Conservation (phyloP, 2,113 vertebrate genomes). For the Oncorhynchus kisutch region DNA sequence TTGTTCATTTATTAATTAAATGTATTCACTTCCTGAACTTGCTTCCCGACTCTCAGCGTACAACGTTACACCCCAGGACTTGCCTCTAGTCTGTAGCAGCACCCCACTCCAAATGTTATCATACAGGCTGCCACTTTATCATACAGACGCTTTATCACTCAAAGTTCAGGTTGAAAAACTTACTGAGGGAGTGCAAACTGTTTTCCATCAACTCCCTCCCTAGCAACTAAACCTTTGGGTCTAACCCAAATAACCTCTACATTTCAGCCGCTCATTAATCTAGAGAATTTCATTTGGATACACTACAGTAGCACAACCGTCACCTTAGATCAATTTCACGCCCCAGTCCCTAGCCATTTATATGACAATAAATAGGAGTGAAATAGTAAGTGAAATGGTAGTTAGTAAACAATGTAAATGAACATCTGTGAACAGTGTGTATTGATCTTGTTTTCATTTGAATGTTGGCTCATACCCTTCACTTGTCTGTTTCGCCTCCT, state of each 20-base stretch:
- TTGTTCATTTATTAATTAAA: too few relatives aligned
- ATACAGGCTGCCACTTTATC: too few relatives aligned
- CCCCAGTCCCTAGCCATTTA: constrained; percentile 44
- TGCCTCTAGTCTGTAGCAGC: too few relatives aligned
- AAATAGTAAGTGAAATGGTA: constrained; percentile 56
- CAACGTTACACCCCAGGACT: too few relatives aligned
- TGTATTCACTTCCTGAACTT: too few relatives aligned
- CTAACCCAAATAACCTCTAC: not conserved
- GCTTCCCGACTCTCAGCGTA: too few relatives aligned
- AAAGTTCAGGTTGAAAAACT: too few relatives aligned
- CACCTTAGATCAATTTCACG: constrained; percentile 22
- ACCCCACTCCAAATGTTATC: too few relatives aligned
- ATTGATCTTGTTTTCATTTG: constrained; percentile 53
- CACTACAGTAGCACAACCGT: constrained; percentile 1
- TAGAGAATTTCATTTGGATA: constrained; percentile 11
- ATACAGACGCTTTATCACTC: too few relatives aligned
- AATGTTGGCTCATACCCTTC: constrained; percentile 47
- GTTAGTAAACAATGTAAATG: constrained; percentile 49
- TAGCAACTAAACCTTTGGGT: too few relatives aligned
- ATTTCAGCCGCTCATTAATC: constrained; percentile 3
- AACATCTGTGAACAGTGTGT: constrained; percentile 58
- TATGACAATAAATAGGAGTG: constrained; percentile 51
- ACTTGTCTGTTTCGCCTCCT: constrained; percentile 36
- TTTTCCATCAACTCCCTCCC: too few relatives aligned
- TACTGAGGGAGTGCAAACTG: too few relatives aligned